These are phyloP conservation scores for Leptobrachium leishanense DNA, from an alignment of 2,113 vertebrate genomes.

Conservation along the genomic window DNA sequence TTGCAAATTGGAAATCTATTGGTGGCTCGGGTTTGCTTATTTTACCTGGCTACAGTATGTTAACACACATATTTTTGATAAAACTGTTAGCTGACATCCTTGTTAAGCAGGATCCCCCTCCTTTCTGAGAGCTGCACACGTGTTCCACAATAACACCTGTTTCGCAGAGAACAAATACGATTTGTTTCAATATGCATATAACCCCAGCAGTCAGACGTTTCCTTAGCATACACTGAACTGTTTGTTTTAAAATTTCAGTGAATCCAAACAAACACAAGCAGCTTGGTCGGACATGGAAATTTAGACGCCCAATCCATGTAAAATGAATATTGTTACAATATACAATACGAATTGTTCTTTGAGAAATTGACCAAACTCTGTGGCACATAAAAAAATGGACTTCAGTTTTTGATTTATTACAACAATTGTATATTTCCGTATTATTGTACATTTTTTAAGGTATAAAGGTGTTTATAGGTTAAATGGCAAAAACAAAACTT, in stretches of 20 bases:
- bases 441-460: no score
- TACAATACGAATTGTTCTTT: no score
- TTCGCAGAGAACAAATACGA: slow-evolving; percentile 63
- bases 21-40: slow-evolving; percentile 58
- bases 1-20: slow-evolving; percentile 63
- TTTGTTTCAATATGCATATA: slow-evolving; percentile 57
- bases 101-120: slow-evolving; percentile 72
- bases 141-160: slow-evolving; percentile 68
- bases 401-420: no score
- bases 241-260: slow-evolving; percentile 57
- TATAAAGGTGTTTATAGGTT: no score
- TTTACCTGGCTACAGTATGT: slow-evolving; percentile 54
- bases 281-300: slow-evolving; percentile 16
- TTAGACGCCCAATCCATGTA: not conserved
- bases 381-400: no score
- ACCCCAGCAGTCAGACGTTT: slow-evolving; percentile 56
- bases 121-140: slow-evolving; percentile 58
- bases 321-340: no score
- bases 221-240: slow-evolving; percentile 52
- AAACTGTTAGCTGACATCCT: slow-evolving; percentile 63
- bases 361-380: no score
- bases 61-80: slow-evolving; percentile 59
- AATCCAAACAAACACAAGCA: slow-evolving; percentile 55
- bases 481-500: no score
- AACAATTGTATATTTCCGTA: no score